Evolutionary conservation across 2,797 vertebrate species (phyloP), one percentile per base, ranked within the genome.

Genomic region (Dendrocincla tyrannina): DNA sequence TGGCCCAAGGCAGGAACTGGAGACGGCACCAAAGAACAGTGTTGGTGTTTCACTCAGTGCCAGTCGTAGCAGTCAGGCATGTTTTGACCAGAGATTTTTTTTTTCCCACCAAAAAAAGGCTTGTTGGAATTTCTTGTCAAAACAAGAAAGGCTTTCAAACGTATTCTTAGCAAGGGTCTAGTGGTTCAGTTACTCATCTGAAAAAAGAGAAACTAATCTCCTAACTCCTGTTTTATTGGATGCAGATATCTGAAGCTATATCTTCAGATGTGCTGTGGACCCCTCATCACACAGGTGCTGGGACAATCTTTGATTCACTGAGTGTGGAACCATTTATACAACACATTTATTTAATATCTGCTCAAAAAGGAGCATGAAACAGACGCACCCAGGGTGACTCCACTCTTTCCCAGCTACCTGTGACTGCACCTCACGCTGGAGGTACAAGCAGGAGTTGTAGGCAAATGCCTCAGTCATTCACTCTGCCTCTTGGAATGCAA

Each of bases 151-250:
- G 0, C 0, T 81, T 77, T 67, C 17, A 67, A 64, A 87, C 16
- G 13, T 35, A 67, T 47, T 63, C 28, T 19, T 77, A 55, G 25
- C 9, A 93, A 22, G 37, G 30, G 27, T 58, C 27, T 66, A 62
- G 18, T 18, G 12, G 7, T 50, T 90, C 41, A 68, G 39, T 33
- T 46, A 50, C 5, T 69, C 17, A 24, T 30, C 59, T 66, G 30
- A 93, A 92, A 91, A 23, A 84, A 52, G 9, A 20, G 17, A 68
- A 88, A 72, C 41, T 44, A 41, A 35, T 74, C 35, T 86, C 59
- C n/a, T 39, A 49, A 28, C 17, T 69, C 41, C 9, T 78, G 20
- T 56, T 78, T 17, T 77, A 2, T 47, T 27, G 68, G 18, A 64
- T 24, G 33, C 10, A 41, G 22, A 78, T 19, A 72, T 64, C 72